A percentile compares a stretch with the other conserved stretches of the same genome.
Evolutionary conservation across 1,140 invertebrate genomes (phyloP).

Genomic region (Phenacoccus solenopsis): DNA sequence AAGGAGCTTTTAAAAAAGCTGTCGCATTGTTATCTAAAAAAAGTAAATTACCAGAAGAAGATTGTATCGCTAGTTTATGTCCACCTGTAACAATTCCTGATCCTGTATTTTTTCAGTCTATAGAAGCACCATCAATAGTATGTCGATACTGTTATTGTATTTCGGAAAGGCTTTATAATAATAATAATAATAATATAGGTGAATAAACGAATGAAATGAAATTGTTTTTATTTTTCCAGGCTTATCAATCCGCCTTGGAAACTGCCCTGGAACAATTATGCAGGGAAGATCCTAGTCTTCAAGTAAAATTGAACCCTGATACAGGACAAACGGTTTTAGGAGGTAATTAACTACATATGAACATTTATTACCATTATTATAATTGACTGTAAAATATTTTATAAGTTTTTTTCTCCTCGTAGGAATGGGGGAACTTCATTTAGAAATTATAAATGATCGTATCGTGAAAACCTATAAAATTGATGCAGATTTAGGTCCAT

Average conservation of each 20-base stretch:
- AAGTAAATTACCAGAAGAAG: constrained; percentile 26
- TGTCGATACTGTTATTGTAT: constrained; percentile 11
- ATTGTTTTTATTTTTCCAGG: constrained; percentile 27
- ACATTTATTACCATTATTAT: neutral
- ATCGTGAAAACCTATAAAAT: constrained; percentile 81
- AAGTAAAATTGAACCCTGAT: constrained; percentile 57
- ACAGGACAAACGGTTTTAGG: constrained; percentile 77
- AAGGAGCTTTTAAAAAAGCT: constrained; percentile 40
- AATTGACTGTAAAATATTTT: too few species aligned
- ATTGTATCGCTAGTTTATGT: constrained; percentile 37
- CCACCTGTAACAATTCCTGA: constrained; percentile 60
- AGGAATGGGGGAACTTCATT: constrained; percentile 94
- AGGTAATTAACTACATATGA: constrained; percentile 34
- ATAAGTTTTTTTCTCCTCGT: constrained; percentile 23
- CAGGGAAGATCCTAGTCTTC: constrained; percentile 87
- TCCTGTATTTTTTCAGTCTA: constrained; percentile 93
- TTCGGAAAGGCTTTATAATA: neutral
- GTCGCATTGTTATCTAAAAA: constrained; percentile 39
- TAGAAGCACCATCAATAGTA: constrained; percentile 74
- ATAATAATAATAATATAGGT: neutral
- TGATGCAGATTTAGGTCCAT: constrained; percentile 77
- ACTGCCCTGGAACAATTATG: constrained; percentile 68
- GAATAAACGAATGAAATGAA: neutral
- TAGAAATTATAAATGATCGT: constrained; percentile 85
- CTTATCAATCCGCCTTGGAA: constrained; percentile 64